Conservation (phyloP, 2,888 invertebrate genomes). For the Lissocephala sabroskyi region DNA sequence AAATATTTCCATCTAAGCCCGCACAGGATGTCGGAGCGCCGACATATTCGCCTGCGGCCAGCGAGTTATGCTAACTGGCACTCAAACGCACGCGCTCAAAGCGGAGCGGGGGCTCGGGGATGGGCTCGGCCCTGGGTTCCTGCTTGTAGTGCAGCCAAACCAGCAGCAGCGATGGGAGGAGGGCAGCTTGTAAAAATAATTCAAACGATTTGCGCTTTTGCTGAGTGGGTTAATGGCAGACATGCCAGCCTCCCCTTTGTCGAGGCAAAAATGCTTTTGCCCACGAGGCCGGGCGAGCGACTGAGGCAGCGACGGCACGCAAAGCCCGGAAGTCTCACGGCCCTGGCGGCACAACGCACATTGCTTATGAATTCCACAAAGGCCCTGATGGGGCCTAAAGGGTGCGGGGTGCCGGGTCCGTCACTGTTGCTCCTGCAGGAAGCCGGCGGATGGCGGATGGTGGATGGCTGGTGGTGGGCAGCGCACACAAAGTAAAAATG, state of each 20-base stretch:
- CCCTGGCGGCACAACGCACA: constrained; percentile 36
- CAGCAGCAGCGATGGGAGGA: background rate
- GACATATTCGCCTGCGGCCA: constrained; percentile 50
- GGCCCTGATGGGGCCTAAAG: no score
- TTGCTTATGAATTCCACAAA: constrained; percentile 50
- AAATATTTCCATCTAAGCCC: constrained; percentile 27
- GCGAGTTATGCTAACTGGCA: constrained; percentile 52
- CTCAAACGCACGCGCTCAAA: constrained; percentile 35
- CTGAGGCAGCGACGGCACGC: constrained; percentile 1
- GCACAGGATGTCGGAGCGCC: constrained; percentile 3
- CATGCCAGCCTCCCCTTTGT: constrained; percentile 22
- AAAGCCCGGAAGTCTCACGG: constrained; percentile 15
- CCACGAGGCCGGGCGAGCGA: background rate
- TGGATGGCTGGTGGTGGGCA: constrained; percentile 11
- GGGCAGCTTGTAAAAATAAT: constrained; percentile 51
- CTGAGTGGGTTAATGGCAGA: constrained; percentile 42
- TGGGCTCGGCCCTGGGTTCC: no score
- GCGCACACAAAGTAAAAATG: constrained; percentile 43
- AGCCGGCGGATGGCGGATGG: no score
- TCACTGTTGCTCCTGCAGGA: no score
- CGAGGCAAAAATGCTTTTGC: constrained; percentile 45
- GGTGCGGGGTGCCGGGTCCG: no score
- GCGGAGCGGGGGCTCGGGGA: no score
- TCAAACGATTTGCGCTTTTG: constrained; percentile 51
- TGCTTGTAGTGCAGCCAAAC: constrained; percentile 9